Conservation (phyloP, 2,797 vertebrate species). For the Gymnothorax javanicus region DNA sequence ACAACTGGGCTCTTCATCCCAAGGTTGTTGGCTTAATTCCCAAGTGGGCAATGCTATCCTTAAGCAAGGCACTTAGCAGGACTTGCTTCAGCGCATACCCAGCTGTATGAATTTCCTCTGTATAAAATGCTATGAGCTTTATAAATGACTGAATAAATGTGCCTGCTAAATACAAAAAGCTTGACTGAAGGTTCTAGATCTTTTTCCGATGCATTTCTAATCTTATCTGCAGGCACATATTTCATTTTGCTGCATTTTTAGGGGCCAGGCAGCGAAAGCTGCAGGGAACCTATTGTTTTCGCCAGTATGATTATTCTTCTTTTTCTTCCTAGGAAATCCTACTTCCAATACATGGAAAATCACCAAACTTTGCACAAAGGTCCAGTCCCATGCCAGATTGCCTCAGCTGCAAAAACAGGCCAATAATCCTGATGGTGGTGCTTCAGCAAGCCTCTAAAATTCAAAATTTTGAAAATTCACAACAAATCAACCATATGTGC, state of each 20-base stretch:
- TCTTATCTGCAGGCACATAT: slow-evolving; percentile 15
- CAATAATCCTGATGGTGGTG: too few relatives aligned
- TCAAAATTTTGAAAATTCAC: too few relatives aligned
- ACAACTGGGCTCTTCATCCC: background rate
- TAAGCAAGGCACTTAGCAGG: background rate
- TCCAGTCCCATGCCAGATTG: too few relatives aligned
- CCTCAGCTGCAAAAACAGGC: too few relatives aligned
- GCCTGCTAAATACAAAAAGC: background rate
- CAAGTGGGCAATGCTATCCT: background rate
- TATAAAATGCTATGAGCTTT: background rate
- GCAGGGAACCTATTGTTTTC: too few relatives aligned
- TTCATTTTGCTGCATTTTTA: slow-evolving; percentile 16
- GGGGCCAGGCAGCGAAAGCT: too few relatives aligned
- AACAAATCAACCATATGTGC: too few relatives aligned
- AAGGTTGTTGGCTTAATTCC: background rate
- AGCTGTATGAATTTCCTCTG: background rate
- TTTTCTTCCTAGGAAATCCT: too few relatives aligned
- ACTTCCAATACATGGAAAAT: too few relatives aligned
- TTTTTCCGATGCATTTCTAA: slow-evolving; percentile 42
- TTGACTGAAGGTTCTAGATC: background rate
- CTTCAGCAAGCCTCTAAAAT: too few relatives aligned
- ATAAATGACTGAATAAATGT: background rate
- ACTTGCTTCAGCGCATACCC: background rate
- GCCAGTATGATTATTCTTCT: too few relatives aligned
- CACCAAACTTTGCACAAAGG: too few relatives aligned